Evolutionary conservation across 2,888 invertebrate species (phyloP).

Genomic region (Pseudoips prasinana): DNA sequence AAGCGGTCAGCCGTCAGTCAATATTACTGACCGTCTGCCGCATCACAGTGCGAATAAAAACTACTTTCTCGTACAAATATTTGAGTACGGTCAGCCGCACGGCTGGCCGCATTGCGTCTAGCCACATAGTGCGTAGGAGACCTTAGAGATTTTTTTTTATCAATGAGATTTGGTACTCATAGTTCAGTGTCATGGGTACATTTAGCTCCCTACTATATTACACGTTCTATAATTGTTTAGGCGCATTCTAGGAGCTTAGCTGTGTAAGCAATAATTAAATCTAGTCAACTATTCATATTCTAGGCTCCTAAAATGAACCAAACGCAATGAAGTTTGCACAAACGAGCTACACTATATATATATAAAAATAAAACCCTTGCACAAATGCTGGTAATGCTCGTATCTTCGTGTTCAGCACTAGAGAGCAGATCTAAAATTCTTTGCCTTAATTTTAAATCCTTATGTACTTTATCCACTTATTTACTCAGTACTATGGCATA

Average conservation of each 20-base stretch:
- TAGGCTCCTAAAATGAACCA: slow-evolving; percentile 25
- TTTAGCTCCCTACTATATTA: too few species aligned
- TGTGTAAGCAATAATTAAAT: slow-evolving; percentile 12
- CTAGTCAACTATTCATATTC: slow-evolving; percentile 6
- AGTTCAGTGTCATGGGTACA: too few species aligned
- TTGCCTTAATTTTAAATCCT: slow-evolving; percentile 32
- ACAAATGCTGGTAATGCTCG: slow-evolving; percentile 20
- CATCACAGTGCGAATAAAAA: too few species aligned
- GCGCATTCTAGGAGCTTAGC: slow-evolving; percentile 23
- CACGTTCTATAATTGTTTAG: too few species aligned
- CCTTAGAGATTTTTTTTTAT: too few species aligned
- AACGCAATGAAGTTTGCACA: slow-evolving; percentile 25
- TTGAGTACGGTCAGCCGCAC: too few species aligned
- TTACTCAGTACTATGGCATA: slow-evolving; percentile 38
- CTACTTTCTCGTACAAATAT: too few species aligned
- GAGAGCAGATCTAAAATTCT: slow-evolving; percentile 37
- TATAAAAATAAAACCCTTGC: slow-evolving; percentile 33
- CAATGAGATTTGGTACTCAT: too few species aligned
- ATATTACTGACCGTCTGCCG: too few species aligned
- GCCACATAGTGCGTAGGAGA: too few species aligned
- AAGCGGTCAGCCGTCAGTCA: too few species aligned
- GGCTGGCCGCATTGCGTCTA: too few species aligned
- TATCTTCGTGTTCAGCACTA: slow-evolving; percentile 27
- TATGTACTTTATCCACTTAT: slow-evolving; percentile 30
- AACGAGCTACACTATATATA: slow-evolving; percentile 21